phyloP scores from a whole-genome alignment of 2,797 vertebrate genomes.

The Gambusia yucatana region DNA sequence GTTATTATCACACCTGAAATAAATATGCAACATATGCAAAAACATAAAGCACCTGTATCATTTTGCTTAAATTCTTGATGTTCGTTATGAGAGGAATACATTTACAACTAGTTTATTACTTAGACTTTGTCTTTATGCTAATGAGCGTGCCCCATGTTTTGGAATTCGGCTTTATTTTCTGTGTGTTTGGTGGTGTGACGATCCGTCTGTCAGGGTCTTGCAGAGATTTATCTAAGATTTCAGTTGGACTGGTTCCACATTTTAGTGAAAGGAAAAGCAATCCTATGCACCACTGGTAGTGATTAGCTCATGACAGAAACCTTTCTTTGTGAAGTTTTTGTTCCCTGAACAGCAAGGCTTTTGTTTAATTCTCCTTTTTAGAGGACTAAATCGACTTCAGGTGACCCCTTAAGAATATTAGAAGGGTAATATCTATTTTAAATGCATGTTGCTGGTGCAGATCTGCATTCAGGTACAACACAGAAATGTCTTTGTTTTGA shows the following conservation, averaged over 20 bases:
- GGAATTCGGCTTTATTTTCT: not conserved
- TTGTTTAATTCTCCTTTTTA: not conserved
- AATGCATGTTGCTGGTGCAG: not conserved
- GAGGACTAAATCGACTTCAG: not conserved
- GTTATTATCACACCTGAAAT: too few species aligned
- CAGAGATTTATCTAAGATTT: conserved; percentile 36
- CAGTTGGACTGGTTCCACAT: conserved; percentile 15
- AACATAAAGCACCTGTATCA: not conserved
- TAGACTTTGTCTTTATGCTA: not conserved
- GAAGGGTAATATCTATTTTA: not conserved
- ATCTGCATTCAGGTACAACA: not conserved
- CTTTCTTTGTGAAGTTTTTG: not conserved
- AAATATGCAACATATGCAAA: not conserved
- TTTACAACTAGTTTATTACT: not conserved
- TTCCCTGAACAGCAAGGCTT: not conserved
- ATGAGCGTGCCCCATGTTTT: not conserved
- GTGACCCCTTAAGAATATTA: not conserved
- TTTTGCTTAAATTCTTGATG: not conserved
- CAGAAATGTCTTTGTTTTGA: not conserved
- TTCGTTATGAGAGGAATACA: not conserved
- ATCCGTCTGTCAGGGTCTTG: not conserved
- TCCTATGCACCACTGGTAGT: conserved; percentile 26
- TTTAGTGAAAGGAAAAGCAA: conserved; percentile 25
- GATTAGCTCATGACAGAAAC: conserved; percentile 16
- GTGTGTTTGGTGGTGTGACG: conserved; percentile 28